A percentile compares a stretch with the other conserved stretches of the same genome.
phyloP scores from a whole-genome alignment of 2,888 invertebrate species.

The Allygus modestus region DNA sequence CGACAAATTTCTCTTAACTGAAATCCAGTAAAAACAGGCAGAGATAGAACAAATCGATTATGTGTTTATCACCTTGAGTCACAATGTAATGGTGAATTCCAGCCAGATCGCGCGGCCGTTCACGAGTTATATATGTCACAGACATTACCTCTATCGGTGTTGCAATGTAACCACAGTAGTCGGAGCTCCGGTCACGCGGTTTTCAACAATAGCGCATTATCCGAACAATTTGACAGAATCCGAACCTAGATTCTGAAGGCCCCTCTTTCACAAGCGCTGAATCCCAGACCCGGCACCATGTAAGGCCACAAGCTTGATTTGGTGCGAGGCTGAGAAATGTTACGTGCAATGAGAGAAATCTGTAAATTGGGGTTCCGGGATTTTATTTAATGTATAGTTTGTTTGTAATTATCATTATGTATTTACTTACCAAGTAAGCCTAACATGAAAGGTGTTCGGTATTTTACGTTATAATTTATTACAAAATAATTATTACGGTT shows the following conservation, averaged over 20 bases:
- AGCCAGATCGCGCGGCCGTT: background rate
- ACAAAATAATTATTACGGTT: too few species aligned
- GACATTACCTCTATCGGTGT: slow-evolving; percentile 11
- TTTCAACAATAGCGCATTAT: slow-evolving; percentile 22
- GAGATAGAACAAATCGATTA: background rate
- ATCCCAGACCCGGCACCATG: background rate
- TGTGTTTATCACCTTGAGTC: background rate
- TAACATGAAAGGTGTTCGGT: too few species aligned
- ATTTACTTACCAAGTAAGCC: too few species aligned
- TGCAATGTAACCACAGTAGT: background rate
- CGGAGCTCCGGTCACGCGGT: background rate
- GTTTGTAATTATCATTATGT: too few species aligned
- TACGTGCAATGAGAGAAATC: slow-evolving; percentile 11
- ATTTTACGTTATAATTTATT: too few species aligned
- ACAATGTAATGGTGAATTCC: slow-evolving; percentile 1
- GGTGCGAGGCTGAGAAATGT: background rate
- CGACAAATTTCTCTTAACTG: too few species aligned
- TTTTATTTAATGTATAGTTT: background rate
- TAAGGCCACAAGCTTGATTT: slow-evolving; percentile 19
- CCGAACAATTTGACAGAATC: slow-evolving; percentile 33
- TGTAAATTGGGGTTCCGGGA: background rate
- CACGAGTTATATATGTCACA: slow-evolving; percentile 24
- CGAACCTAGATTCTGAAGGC: slow-evolving; percentile 24
- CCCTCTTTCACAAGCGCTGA: slow-evolving; percentile 17
- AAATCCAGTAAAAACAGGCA: background rate